Conservation (phyloP, 2,113 vertebrate genomes). For the Forbesichthys agassizii region DNA sequence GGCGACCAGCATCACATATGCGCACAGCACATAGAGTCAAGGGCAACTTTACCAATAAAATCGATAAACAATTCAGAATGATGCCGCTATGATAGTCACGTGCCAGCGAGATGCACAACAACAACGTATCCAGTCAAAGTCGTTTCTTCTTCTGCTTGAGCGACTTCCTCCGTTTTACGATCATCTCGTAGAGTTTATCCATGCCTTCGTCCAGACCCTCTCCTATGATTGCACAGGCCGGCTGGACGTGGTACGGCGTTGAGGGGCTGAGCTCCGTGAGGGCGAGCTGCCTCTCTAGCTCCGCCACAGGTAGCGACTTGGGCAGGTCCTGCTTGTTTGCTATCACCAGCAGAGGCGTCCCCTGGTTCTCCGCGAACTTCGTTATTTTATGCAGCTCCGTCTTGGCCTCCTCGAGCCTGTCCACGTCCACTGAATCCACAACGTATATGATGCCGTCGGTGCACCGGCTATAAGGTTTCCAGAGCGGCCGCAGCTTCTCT, state of each 20-base stretch:
- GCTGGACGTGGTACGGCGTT: conserved; percentile 87
- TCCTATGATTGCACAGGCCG: conserved; percentile 89
- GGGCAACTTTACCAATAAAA: too few relatives aligned
- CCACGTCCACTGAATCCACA: conserved; percentile 89
- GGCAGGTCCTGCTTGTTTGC: conserved; percentile 92
- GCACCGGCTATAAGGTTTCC: conserved; percentile 90
- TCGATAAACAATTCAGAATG: too few relatives aligned
- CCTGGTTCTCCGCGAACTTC: conserved; percentile 88
- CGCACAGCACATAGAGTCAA: too few relatives aligned
- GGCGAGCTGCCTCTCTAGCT: conserved; percentile 87
- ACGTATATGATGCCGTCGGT: conserved; percentile 91
- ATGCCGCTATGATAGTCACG: too few relatives aligned
- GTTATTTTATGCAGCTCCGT: conserved; percentile 89
- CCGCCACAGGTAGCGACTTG: conserved; percentile 82
- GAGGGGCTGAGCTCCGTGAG: conserved; percentile 84
- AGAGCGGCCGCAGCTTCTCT: conserved; percentile 78
- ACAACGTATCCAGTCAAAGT: conserved; percentile 53
- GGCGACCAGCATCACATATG: too few relatives aligned
- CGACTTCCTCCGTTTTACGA: conserved; percentile 86
- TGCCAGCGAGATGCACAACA: not conserved
- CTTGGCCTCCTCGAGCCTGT: conserved; percentile 86
- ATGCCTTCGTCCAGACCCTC: conserved; percentile 91
- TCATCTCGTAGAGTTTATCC: conserved; percentile 93
- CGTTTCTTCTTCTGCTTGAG: conserved; percentile 90
- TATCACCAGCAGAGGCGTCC: conserved; percentile 86